Percentiles rank a stretch among this genome's conserved stretches.
These are phyloP conservation scores for Mormyrus hasselquistii DNA, from an alignment of 2,797 vertebrate species.

Conservation along the genomic window DNA sequence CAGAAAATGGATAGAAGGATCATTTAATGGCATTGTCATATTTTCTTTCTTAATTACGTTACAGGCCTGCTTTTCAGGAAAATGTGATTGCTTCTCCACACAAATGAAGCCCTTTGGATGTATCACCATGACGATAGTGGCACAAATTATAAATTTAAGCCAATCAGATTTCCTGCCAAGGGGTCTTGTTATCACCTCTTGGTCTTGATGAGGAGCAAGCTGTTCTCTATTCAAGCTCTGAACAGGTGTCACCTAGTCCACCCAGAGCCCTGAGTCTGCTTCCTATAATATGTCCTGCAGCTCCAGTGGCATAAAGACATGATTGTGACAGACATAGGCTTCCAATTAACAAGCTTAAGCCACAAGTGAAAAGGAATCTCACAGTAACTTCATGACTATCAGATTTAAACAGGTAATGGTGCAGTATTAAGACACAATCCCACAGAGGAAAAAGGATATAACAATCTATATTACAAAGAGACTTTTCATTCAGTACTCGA, in stretches of 20 bases:
- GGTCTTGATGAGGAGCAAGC: not conserved
- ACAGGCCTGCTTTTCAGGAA: not conserved
- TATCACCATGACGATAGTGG: not conserved
- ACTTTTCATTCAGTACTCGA: not conserved
- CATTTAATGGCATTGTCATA: not conserved
- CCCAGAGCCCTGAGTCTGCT: not conserved
- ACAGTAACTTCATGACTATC: not conserved
- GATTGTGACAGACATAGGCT: not conserved
- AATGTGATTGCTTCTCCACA: not conserved
- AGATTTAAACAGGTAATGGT: not conserved
- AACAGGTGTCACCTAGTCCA: not conserved
- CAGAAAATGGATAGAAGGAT: not conserved
- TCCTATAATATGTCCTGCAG: not conserved
- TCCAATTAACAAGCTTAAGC: not conserved
- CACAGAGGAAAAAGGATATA: not conserved
- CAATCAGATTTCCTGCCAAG: not conserved
- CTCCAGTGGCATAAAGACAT: not conserved
- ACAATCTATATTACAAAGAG: not conserved
- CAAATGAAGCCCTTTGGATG: not conserved
- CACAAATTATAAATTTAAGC: not conserved
- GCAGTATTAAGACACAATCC: not conserved
- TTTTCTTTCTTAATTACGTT: not conserved
- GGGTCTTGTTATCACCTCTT: not conserved
- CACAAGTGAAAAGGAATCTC: not conserved
- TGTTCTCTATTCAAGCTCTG: not conserved